Conservation (phyloP, 2,113 vertebrate genomes). For the Macaca mulatta region DNA sequence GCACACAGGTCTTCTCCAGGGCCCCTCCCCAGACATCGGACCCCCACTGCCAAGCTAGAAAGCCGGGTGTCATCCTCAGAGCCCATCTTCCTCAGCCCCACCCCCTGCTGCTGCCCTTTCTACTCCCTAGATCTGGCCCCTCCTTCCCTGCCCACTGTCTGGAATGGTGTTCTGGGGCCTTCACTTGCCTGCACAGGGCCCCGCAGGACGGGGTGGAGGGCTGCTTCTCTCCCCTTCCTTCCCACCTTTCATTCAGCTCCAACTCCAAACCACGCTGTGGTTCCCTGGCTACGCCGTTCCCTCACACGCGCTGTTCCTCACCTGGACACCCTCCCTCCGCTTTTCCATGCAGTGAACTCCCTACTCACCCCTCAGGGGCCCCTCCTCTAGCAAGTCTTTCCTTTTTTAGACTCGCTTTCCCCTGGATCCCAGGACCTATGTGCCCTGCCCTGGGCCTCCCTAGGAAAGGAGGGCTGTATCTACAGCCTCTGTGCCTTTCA, state of each 20-base stretch:
- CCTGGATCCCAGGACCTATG: background rate
- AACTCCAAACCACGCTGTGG: background rate
- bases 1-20: background rate
- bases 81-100: rapidly evolving
- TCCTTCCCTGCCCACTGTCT: background rate
- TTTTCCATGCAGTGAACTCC: background rate
- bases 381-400: background rate
- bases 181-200: rapidly evolving
- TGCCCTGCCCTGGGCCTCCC: background rate
- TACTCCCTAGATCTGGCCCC: rapidly evolving
- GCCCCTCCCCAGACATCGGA: background rate
- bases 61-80: rapidly evolving
- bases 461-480: too few species aligned
- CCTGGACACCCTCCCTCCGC: background rate
- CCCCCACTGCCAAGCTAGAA: background rate
- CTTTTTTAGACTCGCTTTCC: background rate
- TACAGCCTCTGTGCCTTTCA: background rate
- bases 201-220: background rate
- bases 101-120: background rate
- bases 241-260: background rate
- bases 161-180: background rate
- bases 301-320: rapidly evolving
- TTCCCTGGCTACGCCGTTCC: rapidly evolving
- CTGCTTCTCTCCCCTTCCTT: background rate
- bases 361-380: background rate